These are phyloP conservation scores for Ferdinandea cuprea DNA, from an alignment of 2,888 invertebrate genomes.

Conservation along the genomic window DNA sequence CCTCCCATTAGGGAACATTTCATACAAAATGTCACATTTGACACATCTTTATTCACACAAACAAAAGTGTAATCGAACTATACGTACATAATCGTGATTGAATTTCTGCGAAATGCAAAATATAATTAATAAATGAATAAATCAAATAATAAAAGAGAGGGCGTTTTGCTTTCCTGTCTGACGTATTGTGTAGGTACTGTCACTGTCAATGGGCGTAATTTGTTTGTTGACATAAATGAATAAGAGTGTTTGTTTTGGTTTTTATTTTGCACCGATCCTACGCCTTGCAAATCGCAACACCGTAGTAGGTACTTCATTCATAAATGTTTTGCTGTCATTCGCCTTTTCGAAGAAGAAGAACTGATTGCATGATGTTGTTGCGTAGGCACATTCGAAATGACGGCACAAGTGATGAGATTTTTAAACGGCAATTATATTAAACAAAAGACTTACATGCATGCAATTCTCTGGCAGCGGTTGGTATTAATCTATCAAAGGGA, in stretches of 20 bases:
- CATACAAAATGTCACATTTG: slow-evolving; percentile 48
- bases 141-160: slow-evolving; percentile 46
- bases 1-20: slow-evolving; percentile 29
- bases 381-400: background rate
- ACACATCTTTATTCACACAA: slow-evolving; percentile 33
- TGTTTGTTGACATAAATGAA: slow-evolving; percentile 10
- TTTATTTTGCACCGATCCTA: slow-evolving; percentile 21
- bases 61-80: slow-evolving; percentile 5
- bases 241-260: slow-evolving; percentile 7
- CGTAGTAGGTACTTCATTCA: slow-evolving; percentile 32
- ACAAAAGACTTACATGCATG: background rate
- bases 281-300: slow-evolving; percentile 18
- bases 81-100: no score
- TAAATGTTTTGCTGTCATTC: slow-evolving; percentile 27
- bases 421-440: background rate
- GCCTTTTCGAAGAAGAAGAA: background rate
- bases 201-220: slow-evolving; percentile 38
- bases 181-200: slow-evolving; percentile 1
- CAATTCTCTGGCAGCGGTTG: background rate
- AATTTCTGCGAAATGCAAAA: slow-evolving; percentile 1
- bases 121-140: slow-evolving; percentile 51
- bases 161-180: slow-evolving; percentile 39
- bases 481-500: no score
- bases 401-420: slow-evolving; percentile 1
- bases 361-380: background rate